A percentile compares a stretch with the other conserved stretches of the same genome.
phyloP scores from a whole-genome alignment of 1,140 invertebrate species.

The Calephelis virginiensis region DNA sequence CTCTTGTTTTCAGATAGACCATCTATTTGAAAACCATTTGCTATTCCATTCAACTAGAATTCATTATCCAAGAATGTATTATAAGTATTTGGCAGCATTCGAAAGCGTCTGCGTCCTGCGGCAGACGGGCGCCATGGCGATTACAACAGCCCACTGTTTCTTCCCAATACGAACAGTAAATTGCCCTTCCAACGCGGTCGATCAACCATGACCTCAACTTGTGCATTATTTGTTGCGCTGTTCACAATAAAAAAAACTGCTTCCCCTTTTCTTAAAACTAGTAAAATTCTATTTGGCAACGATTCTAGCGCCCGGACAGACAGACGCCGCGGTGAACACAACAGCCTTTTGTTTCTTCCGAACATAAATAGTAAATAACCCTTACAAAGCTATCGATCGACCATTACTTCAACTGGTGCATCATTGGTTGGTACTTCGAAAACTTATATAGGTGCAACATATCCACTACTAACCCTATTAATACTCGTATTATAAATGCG shows the following conservation, averaged over 20 bases:
- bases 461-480: too few relatives aligned
- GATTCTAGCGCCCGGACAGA: slow-evolving; percentile 30
- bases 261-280: too few relatives aligned
- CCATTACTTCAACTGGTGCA: slow-evolving; percentile 35
- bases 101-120: slow-evolving; percentile 16
- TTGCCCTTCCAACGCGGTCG: slow-evolving; percentile 37
- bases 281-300: slow-evolving; percentile 5
- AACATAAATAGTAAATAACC: slow-evolving; percentile 35
- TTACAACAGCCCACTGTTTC: slow-evolving; percentile 23
- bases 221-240: slow-evolving; percentile 29
- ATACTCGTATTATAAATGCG: too few relatives aligned
- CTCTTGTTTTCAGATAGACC: too few relatives aligned
- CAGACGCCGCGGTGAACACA: slow-evolving; percentile 50
- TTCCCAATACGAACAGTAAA: slow-evolving; percentile 6
- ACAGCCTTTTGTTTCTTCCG: slow-evolving; percentile 53
- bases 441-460: not conserved
- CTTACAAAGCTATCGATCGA: slow-evolving; percentile 41
- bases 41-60: not conserved
- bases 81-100: slow-evolving; percentile 39
- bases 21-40: too few relatives aligned
- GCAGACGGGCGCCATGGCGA: slow-evolving; percentile 19
- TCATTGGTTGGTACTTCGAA: slow-evolving; percentile 25
- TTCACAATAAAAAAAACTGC: too few relatives aligned
- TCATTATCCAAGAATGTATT: slow-evolving; percentile 13
- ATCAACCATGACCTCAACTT: slow-evolving; percentile 43